phyloP scores from a whole-genome alignment of 1,140 invertebrate species.

The Scaptodrosophila lebanonensis region DNA sequence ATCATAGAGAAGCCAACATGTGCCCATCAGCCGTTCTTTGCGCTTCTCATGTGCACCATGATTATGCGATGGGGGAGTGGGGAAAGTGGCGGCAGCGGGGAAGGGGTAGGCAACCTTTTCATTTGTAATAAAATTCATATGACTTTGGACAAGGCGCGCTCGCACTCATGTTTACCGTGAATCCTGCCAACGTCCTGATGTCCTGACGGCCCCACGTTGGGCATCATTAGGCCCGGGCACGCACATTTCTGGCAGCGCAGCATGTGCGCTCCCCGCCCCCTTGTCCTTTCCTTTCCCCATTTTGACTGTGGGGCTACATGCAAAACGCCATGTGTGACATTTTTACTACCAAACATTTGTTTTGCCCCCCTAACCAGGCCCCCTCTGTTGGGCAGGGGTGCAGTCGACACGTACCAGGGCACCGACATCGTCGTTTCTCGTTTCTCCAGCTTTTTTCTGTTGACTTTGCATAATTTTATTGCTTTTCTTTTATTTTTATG shows the following conservation, averaged over 20 bases:
- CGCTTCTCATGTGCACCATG: constrained; percentile 18
- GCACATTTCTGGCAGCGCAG: constrained; percentile 43
- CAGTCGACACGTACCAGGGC: constrained; percentile 62
- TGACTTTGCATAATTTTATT: constrained; percentile 75
- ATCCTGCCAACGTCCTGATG: constrained; percentile 12
- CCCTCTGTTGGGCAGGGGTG: constrained; percentile 8
- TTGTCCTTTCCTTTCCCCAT: background rate
- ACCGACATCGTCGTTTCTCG: constrained; percentile 41
- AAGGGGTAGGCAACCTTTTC: constrained; percentile 60
- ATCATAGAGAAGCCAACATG: constrained; percentile 36
- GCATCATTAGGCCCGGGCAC: constrained; percentile 66
- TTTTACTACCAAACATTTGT: constrained; percentile 74
- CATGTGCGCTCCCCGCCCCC: background rate
- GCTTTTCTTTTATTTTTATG: constrained; percentile 75
- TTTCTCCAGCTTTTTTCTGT: constrained; percentile 63
- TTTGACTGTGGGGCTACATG: constrained; percentile 40
- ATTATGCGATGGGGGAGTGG: too few relatives aligned
- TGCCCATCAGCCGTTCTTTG: constrained; percentile 5
- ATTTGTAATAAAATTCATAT: constrained; percentile 73
- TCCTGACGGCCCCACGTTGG: background rate
- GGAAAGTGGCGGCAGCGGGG: too few relatives aligned
- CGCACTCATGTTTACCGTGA: constrained; percentile 66
- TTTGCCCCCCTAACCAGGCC: constrained; percentile 46
- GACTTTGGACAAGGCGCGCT: constrained; percentile 51
- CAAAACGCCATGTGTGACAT: constrained; percentile 72